Percentiles rank a stretch among this genome's conserved stretches.
phyloP scores from a whole-genome alignment of 2,888 invertebrate species.

The Megalurothrips usitatus region DNA sequence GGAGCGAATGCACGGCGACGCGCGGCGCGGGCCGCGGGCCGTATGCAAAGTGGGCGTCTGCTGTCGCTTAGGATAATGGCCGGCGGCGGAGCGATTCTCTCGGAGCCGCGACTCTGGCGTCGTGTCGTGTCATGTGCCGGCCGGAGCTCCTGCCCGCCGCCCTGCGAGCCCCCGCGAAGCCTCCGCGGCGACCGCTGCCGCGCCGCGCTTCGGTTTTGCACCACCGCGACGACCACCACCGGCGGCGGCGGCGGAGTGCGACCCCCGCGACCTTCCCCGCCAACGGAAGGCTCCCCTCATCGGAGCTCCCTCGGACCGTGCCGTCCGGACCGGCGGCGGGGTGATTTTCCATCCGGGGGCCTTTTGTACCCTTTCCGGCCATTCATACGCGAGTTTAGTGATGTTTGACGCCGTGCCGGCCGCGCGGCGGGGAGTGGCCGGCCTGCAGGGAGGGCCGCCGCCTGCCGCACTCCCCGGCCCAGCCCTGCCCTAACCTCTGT shows the following conservation, averaged over 20 bases:
- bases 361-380: neutral
- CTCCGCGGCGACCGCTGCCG: neutral
- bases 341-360: neutral
- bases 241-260: neutral
- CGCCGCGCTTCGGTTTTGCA: neutral
- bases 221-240: neutral
- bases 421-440: neutral
- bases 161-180: too few relatives aligned
- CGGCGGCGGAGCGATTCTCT: too few relatives aligned
- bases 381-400: slow-evolving; percentile 6
- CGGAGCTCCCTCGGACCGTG: neutral
- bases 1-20: too few relatives aligned
- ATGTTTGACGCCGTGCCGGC: neutral
- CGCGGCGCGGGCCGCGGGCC: too few relatives aligned
- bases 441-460: neutral
- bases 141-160: too few relatives aligned
- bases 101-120: too few relatives aligned
- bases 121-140: too few relatives aligned
- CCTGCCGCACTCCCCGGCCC: too few relatives aligned
- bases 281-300: neutral
- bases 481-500: too few relatives aligned
- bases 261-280: neutral
- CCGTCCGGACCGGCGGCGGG: neutral
- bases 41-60: too few relatives aligned
- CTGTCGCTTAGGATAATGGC: too few relatives aligned